Conservation (phyloP, 1,140 invertebrate genomes). For the Parapsyche elsis region DNA sequence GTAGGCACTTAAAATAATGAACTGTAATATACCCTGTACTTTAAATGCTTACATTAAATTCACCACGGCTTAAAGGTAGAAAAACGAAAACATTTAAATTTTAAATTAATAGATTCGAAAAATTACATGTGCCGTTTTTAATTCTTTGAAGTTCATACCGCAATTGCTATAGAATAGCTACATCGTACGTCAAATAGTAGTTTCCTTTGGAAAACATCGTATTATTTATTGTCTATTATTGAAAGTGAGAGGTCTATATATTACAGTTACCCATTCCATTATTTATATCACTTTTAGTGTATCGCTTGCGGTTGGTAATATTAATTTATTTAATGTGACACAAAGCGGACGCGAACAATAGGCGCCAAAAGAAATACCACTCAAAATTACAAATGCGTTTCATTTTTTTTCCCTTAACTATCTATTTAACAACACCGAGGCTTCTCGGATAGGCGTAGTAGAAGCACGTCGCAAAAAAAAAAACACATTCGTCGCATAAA, state of each 20-base stretch:
- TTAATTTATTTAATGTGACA: conserved; percentile 1
- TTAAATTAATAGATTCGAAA: too few relatives aligned
- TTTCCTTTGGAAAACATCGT: too few relatives aligned
- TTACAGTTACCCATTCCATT: background rate
- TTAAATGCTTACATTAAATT: too few relatives aligned
- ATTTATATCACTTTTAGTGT: background rate
- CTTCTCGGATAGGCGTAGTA: background rate
- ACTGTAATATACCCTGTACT: background rate
- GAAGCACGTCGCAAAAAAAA: background rate
- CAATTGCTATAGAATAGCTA: too few relatives aligned
- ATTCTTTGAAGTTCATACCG: too few relatives aligned
- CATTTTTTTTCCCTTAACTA: background rate
- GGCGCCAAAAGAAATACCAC: background rate
- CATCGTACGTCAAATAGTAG: too few relatives aligned
- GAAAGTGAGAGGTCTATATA: background rate
- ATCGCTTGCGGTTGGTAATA: background rate
- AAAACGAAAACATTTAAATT: too few relatives aligned
- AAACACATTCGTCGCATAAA: background rate
- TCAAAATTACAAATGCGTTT: conserved; percentile 19
- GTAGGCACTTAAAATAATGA: background rate
- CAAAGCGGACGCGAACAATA: conserved; percentile 6
- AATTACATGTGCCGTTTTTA: too few relatives aligned
- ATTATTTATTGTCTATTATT: too few relatives aligned
- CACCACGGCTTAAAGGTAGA: too few relatives aligned
- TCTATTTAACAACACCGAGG: conserved; percentile 12